Conservation (phyloP, 2,113 vertebrate genomes). For the Indicator indicator region DNA sequence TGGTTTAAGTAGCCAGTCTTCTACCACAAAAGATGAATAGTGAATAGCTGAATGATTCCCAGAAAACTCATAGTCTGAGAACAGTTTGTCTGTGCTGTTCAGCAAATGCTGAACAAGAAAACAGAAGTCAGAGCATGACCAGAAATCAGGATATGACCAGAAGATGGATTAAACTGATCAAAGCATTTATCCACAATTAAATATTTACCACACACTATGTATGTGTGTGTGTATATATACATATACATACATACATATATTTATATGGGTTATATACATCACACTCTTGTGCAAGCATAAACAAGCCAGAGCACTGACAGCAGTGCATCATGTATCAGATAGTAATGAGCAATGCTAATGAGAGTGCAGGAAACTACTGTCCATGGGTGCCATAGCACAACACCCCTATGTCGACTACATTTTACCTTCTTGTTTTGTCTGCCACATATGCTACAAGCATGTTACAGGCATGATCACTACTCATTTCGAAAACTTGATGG, state of each 20-base stretch:
- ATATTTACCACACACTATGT: background rate
- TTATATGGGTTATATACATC: background rate
- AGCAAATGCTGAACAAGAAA: constrained; percentile 7
- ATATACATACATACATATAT: background rate
- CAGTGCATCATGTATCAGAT: background rate
- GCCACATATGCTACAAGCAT: background rate
- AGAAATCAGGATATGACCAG: background rate
- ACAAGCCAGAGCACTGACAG: background rate
- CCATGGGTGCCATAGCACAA: background rate
- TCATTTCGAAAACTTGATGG: background rate
- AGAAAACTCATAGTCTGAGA: constrained; percentile 44
- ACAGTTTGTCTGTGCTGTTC: background rate
- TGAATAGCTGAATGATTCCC: constrained; percentile 60
- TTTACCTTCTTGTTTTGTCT: background rate
- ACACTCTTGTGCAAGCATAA: background rate
- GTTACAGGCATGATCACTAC: background rate
- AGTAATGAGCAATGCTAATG: background rate
- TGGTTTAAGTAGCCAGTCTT: constrained; percentile 45
- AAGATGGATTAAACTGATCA: background rate
- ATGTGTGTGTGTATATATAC: background rate
- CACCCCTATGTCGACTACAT: accelerated
- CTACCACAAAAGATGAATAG: constrained; percentile 59
- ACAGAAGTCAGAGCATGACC: background rate
- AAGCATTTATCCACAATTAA: background rate
- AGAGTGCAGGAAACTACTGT: background rate